Evolutionary conservation across 30 jellyfish, hydroid and myxozoan species (phyloP), one percentile per base, ranked within the genome.

Genomic region (Morbakka virulenta): DNA sequence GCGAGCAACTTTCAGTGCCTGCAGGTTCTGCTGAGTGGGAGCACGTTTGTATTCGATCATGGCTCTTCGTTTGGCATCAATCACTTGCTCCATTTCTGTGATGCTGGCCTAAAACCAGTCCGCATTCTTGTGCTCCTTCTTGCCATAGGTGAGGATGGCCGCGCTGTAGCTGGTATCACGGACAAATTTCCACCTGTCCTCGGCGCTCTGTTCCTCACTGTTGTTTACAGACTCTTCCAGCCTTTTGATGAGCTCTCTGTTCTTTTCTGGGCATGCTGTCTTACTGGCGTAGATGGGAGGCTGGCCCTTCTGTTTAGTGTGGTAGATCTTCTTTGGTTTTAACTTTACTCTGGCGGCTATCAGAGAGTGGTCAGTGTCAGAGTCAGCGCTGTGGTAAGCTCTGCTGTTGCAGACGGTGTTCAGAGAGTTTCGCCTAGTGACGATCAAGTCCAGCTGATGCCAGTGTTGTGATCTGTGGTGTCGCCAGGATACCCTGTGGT

Each of bases 341-440:
- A 57, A 26, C 71, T 57, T 57, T n/a, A 49, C 32, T 70, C 22
- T 70, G 82, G 75, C 33, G 35, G n/a, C 29, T 21, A 50, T 51
- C 82, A 73, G 83, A 14, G 85, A n/a, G 82, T 73, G 85, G 85
- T 73, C 85, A 27, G 85, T 48, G 83, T 73, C 81, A 30, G 82
- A 70, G 81, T 73, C 85, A 3, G 85, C 85, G 28, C 83, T 73
- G 85, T 50, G 85, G 64, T 73, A 73, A 27, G 85, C 13, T 14
- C 85, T 75, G 13, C 29, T 53, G 82, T 26, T 27, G 62, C n/a
- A 61, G 62, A 73, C 83, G 4, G 28, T 48, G 80, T 51, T 28
- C 21, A 73, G 77, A 32, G 74, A 11, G 77, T 11, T 4, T 20
- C 83, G 9, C 27, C 85, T 48, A 22, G 48, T 29, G 21, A 73